phyloP scores from a whole-genome alignment of 1,140 invertebrate species.

The Hyles vespertilio region DNA sequence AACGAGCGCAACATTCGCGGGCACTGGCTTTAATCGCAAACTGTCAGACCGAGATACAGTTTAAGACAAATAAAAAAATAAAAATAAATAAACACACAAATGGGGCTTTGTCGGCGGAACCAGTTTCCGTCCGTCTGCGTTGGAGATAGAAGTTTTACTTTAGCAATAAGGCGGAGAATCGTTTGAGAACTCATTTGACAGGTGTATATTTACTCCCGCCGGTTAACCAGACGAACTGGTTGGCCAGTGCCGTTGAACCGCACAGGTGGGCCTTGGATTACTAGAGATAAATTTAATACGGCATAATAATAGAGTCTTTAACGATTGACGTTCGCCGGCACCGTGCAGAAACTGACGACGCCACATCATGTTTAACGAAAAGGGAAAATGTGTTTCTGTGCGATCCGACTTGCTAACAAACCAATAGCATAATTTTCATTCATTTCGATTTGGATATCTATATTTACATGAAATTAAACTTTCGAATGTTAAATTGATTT shows the following conservation, averaged over 20 bases:
- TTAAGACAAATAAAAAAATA: slow-evolving; percentile 52
- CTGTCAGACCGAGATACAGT: slow-evolving; percentile 50
- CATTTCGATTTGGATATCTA: too few relatives aligned
- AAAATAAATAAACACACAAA: slow-evolving; percentile 57
- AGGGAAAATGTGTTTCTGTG: too few relatives aligned
- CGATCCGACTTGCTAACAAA: too few relatives aligned
- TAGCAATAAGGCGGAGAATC: slow-evolving; percentile 44
- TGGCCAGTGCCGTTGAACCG: slow-evolving; percentile 66
- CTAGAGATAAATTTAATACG: slow-evolving; percentile 67
- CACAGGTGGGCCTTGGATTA: slow-evolving; percentile 68
- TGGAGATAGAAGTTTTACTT: slow-evolving; percentile 22
- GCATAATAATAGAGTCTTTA: slow-evolving; percentile 60
- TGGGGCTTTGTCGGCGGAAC: slow-evolving; percentile 48
- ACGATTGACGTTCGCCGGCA: slow-evolving; percentile 35
- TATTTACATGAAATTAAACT: too few relatives aligned
- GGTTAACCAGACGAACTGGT: slow-evolving; percentile 66
- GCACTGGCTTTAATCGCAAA: slow-evolving; percentile 49
- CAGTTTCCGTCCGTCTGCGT: slow-evolving; percentile 22
- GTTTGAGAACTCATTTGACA: slow-evolving; percentile 39
- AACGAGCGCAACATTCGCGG: slow-evolving; percentile 27
- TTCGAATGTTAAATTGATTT: too few relatives aligned
- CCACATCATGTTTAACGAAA: slow-evolving; percentile 3
- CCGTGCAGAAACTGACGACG: slow-evolving; percentile 41
- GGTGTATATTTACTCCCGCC: slow-evolving; percentile 54
- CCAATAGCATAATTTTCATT: too few relatives aligned